Evolutionary conservation across 2,888 invertebrate species (phyloP), one percentile per base, ranked within the genome.

Genomic region (Incurvaria masculella): DNA sequence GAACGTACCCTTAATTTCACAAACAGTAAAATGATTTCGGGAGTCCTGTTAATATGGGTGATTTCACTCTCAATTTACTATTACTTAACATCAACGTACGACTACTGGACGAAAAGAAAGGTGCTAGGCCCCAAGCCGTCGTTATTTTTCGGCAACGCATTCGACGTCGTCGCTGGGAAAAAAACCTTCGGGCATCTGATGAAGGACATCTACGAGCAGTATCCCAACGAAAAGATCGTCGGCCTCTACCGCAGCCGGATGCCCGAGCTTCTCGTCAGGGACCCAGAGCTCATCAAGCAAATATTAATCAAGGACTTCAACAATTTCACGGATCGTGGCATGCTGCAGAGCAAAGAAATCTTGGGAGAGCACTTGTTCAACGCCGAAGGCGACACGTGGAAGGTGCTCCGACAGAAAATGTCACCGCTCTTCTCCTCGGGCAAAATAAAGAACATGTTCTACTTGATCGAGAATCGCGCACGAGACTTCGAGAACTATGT

Each of bases 341-440:
- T 50, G 23, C 43, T 48, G 48, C 46, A 50, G 41, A 49, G 45
- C 49, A 50, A 46, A 40, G 40, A 52, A 14, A 49, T 50, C 5
- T 44, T 52, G 40, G 52, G 50, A 2, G 38, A 44, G 19, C 50
- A 52, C 42, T 43, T 52, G 38, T 52, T 52, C 45, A 44, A 49
- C 44, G 49, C 49, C n/a, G 52, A 50, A 16, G 46, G 52, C 41
- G 50, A 50, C 18, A 45, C 49, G 33, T 52, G 52, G 52, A 48
- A 49, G n/a, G 46, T 50, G 4, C 52, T 52, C 11, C 52, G 52
- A n/a, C 18, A 45, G 20, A 44, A 48, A 1, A 42, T 52, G 10
- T 50, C 50, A 1, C 52, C 52, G 6, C 45, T 52, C n/a, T 52
- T 52, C 45, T 49, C 47, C 14, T 50, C 52, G 2, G 47, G 50